Base-by-base conservation (phyloP, 2,888 invertebrate genomes). In the Camponotus fellah region DNA sequence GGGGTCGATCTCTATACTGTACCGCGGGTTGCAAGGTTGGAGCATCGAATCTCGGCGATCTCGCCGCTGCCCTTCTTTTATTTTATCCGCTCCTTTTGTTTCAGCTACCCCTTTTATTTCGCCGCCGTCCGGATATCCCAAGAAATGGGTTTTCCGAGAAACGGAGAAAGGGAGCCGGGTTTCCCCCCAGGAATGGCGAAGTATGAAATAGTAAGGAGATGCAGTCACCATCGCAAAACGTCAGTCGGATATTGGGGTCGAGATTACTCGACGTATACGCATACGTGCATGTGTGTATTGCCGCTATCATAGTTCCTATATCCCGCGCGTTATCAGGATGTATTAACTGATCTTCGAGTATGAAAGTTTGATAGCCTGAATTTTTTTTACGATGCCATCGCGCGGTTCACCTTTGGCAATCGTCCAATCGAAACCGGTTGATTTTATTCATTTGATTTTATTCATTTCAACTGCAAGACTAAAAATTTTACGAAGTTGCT, bases 201-300 rank as follows among this genome's bases (percentile, higher is more conserved):
- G 68, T 82, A 82, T 82, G 69, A 82, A 82, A 82, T 82, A 82
- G 79, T 82, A 82, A 82, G 68, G 58, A 82, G 79, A 82, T 79
- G 82, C 82, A 82, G 82, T 82, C 81, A 82, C 66, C 49, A 68
- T 82, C 68, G 82, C 66, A 53, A 77, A 80, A 77, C 68, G 62
- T 79, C 82, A 82, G 79, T 79, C 79, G 68, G 82, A 74, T 68
- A 79, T 79, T 82, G 79, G 79, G 60, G 34, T 49, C 49, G 79
- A 82, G 79, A 82, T 82, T 82, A 82, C 53, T 60, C 79, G 26
- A 26, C 49, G 56, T 40, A 43, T 65, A 58, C 46, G 12, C 40
- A 40, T 17, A 49, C 26, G 1, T 9, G 34, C 49, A 8, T 26
- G 49, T 60, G 79, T 79, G 68, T 49, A 60, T 26, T 62, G 26